Conservation (phyloP, 2,797 vertebrate species). For the Pseudotriccus pelzelni region DNA sequence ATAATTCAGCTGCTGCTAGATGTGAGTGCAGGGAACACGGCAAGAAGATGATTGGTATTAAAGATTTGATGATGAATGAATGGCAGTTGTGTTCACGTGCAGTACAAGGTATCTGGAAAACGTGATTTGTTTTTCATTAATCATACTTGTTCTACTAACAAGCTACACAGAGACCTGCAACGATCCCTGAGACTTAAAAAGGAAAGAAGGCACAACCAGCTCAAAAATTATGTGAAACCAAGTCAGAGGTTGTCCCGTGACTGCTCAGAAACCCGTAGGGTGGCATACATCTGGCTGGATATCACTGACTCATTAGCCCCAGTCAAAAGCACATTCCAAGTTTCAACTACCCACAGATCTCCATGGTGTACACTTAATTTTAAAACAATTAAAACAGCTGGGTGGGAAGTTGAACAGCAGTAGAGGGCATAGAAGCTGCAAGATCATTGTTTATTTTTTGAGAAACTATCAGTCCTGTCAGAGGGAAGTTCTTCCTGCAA, state of each 20-base stretch:
- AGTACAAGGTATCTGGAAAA: not conserved
- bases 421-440: not conserved
- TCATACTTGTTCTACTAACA: not conserved
- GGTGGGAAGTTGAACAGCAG: constrained; percentile 10
- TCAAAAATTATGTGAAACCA: not conserved
- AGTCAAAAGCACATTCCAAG: not conserved
- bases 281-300: not conserved
- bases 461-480: not conserved
- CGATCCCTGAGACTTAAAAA: not conserved
- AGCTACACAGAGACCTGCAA: not conserved
- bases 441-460: constrained; percentile 1
- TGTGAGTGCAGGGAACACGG: not conserved
- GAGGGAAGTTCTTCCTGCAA: constrained; percentile 18
- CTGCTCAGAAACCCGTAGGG: not conserved
- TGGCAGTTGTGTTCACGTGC: rapidly evolving
- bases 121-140: not conserved
- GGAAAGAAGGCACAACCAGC: not conserved
- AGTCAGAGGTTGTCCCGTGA: not conserved
- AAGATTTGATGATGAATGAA: not conserved
- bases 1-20: not conserved
- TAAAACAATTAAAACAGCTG: constrained; percentile 64
- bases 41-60: not conserved
- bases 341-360: constrained; percentile 30
- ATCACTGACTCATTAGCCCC: constrained; percentile 30
- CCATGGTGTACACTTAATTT: constrained; percentile 13